These are phyloP conservation scores for Ochlodes sylvanus DNA, from an alignment of 2,888 invertebrate species.

Conservation along the genomic window DNA sequence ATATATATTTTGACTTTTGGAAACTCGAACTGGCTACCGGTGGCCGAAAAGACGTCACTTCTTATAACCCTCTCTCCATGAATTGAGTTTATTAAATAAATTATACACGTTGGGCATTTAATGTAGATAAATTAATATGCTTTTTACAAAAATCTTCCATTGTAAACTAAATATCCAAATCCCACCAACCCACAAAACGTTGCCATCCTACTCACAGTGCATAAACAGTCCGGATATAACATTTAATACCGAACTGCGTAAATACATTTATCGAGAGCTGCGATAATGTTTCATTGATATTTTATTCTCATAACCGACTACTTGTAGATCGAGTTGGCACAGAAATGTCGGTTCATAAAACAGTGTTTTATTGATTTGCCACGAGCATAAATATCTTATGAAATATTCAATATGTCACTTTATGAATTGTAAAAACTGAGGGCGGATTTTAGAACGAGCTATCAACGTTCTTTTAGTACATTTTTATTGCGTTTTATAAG, in stretches of 20 bases:
- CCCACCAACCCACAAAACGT: neutral
- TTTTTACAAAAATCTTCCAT: too few species aligned
- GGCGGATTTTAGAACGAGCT: neutral
- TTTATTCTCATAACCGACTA: conserved; percentile 41
- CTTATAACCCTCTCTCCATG: too few species aligned
- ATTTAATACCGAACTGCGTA: conserved; percentile 40
- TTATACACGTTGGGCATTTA: too few species aligned
- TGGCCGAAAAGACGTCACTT: too few species aligned
- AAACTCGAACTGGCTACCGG: too few species aligned
- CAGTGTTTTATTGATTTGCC: conserved; percentile 26
- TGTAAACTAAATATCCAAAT: too few species aligned
- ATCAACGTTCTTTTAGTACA: neutral
- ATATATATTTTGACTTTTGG: too few species aligned
- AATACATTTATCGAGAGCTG: conserved; percentile 46
- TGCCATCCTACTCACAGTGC: conserved; percentile 2
- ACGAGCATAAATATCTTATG: conserved; percentile 21
- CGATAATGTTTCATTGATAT: conserved; percentile 47
- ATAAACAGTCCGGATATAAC: conserved; percentile 12
- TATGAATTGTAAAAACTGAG: conserved; percentile 7
- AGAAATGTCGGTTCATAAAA: conserved; percentile 28
- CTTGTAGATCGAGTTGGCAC: conserved; percentile 36
- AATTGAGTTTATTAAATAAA: too few species aligned
- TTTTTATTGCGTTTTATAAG: too few species aligned
- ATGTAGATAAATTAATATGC: too few species aligned
- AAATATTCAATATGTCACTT: conserved; percentile 20